Evolutionary conservation across 2,113 vertebrate genomes (phyloP), one percentile per base, ranked within the genome.

Genomic region (Perognathus longimembris): DNA sequence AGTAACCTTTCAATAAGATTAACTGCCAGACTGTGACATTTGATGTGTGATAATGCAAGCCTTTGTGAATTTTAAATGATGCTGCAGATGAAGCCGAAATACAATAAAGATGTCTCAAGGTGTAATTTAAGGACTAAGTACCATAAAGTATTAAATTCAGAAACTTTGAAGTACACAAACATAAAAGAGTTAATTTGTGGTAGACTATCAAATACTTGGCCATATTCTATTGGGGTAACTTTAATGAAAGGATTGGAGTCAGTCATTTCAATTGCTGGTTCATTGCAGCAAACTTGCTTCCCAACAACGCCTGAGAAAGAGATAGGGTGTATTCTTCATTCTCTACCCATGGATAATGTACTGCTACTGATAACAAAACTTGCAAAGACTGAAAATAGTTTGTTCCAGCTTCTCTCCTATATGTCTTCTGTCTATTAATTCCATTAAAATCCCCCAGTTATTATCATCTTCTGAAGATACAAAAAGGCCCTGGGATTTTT

Each of bases 21-120:
- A 95, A 95, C 95, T 92, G 91, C 95, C 97, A 97, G 95, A 96
- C 91, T 95, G 91, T 97, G 95, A 94, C 95, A 97, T 97, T 97
- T 96, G 97, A 96, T 95, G 95, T 95, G 93, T 87, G 90, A 94
- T 95, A 83, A 93, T 50, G 78, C 81, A 75, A 75, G 91, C 71
- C 87, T 93, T 86, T 89, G 86, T 95, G 97, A 94, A 95, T 95
- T 91, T 93, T 93, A 94, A 97, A 85, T 79, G 57, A 88, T 87
- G 94, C 87, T 85, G 87, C 84, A 85, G 80, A 94, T 93, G 94
- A 95, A 76, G 32, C 28, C 28, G 91, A 91, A 54, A 79, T 85
- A 89, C 74, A 89, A 42, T 22, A 34, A 75, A 89, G 84, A 28
- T 34, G 73, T 86, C 61, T 74, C 36, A 78, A 89, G 80, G 69